phyloP scores from a whole-genome alignment of 2,113 vertebrate species.

The Rissa tridactyla region DNA sequence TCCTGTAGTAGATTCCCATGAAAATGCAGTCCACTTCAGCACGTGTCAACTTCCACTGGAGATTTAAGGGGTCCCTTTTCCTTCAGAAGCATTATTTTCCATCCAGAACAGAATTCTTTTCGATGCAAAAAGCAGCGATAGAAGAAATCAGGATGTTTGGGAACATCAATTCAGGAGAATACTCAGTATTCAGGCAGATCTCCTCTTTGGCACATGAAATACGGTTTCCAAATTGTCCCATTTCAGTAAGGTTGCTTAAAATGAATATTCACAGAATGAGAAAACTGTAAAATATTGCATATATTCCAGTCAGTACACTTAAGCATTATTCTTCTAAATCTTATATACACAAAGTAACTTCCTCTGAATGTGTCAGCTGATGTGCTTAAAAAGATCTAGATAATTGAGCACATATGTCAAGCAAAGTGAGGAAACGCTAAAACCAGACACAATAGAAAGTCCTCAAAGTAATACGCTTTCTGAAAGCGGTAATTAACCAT shows the following conservation, averaged over 20 bases:
- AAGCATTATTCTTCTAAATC: slow-evolving; percentile 20
- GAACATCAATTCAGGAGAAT: slow-evolving; percentile 14
- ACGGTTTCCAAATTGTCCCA: slow-evolving; percentile 75
- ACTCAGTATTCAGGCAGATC: slow-evolving; percentile 38
- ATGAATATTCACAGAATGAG: slow-evolving; percentile 79
- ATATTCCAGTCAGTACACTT: slow-evolving; percentile 65
- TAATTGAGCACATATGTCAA: background rate
- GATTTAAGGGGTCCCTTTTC: background rate
- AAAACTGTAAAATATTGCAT: slow-evolving; percentile 73
- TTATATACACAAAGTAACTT: slow-evolving; percentile 57
- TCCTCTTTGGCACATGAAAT: slow-evolving; percentile 67
- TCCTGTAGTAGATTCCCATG: background rate
- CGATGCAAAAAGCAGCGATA: slow-evolving; percentile 28
- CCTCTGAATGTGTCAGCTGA: slow-evolving; percentile 26
- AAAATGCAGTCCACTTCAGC: background rate
- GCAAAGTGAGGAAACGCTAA: background rate
- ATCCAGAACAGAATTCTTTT: slow-evolving; percentile 17
- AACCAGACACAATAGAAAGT: background rate
- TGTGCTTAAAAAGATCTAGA: background rate
- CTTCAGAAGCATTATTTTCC: background rate
- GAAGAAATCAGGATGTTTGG: slow-evolving; percentile 36
- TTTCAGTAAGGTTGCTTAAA: slow-evolving; percentile 80
- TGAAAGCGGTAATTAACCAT: background rate
- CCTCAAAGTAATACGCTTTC: background rate
- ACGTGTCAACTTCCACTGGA: background rate